Evolutionary conservation across 2,797 vertebrate genomes (phyloP).

Genomic region (Rhyacichthys aspro): DNA sequence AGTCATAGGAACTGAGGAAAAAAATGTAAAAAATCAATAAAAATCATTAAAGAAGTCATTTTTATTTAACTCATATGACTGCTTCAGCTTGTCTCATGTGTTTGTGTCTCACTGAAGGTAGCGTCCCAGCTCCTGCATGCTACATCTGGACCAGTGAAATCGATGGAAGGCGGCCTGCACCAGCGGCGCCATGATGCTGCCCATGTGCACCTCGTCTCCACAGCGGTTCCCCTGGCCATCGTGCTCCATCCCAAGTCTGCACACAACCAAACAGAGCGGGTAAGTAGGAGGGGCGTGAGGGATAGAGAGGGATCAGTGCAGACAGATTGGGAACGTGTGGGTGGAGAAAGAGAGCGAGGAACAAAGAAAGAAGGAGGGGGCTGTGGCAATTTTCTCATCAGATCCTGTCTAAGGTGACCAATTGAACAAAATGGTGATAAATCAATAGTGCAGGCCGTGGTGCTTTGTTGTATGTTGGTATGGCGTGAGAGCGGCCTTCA

Average conservation of each 20-base stretch:
- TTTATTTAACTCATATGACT: background rate
- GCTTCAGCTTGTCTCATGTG: slow-evolving; percentile 6
- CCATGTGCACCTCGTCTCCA: slow-evolving; percentile 95
- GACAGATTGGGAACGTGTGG: slow-evolving; percentile 44
- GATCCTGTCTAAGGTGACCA: slow-evolving; percentile 24
- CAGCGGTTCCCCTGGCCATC: slow-evolving; percentile 97
- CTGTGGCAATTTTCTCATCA: slow-evolving; percentile 23
- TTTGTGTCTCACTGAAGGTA: slow-evolving; percentile 89
- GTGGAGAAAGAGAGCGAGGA: slow-evolving; percentile 23
- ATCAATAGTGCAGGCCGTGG: slow-evolving; percentile 15
- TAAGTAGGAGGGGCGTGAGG: slow-evolving; percentile 6
- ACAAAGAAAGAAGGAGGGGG: slow-evolving; percentile 18
- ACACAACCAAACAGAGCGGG: background rate
- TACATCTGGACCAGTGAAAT: slow-evolving; percentile 98
- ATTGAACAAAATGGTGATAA: slow-evolving; percentile 16
- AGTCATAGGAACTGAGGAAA: slow-evolving; percentile 90
- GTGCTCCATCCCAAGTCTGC: slow-evolving; percentile 98
- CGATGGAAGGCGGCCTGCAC: slow-evolving; percentile 98
- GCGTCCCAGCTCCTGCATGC: slow-evolving; percentile 94
- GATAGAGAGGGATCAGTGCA: slow-evolving; percentile 24
- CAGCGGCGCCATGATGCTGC: slow-evolving; percentile 98
- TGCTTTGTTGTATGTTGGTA: slow-evolving; percentile 16
- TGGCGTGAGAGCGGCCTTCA: background rate
- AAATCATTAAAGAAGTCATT: no score
- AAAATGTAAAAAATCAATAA: background rate